phyloP scores from a whole-genome alignment of 2,113 vertebrate genomes.

The Progne subis region DNA sequence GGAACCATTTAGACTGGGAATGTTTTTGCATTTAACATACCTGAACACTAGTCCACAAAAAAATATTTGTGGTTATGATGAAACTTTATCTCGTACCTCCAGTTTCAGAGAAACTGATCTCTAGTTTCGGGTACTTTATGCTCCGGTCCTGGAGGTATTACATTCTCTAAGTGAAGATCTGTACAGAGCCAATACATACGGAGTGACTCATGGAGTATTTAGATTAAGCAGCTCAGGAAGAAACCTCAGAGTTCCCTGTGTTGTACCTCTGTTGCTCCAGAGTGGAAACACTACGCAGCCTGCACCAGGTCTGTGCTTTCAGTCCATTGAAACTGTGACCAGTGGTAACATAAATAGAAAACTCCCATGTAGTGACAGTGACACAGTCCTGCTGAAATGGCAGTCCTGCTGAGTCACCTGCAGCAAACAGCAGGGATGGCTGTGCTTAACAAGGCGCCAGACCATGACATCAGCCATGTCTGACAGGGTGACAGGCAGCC shows the following conservation, averaged over 20 bases:
- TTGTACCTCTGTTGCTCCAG: neutral
- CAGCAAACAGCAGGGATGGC: neutral
- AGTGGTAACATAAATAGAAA: neutral
- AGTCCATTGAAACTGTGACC: neutral
- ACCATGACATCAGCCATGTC: neutral
- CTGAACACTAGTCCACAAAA: neutral
- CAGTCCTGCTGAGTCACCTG: neutral
- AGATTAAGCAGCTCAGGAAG: neutral
- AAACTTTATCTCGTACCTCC: neutral
- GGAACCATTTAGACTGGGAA: neutral
- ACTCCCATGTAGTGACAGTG: neutral
- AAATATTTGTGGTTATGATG: neutral
- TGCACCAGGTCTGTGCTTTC: neutral
- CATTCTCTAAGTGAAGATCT: neutral
- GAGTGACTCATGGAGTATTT: neutral
- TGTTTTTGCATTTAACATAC: neutral
- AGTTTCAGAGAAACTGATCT: neutral
- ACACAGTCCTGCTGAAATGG: neutral
- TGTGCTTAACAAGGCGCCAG: neutral
- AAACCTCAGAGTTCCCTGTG: neutral
- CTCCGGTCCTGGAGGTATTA: neutral
- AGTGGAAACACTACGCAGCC: neutral
- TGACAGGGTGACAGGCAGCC: neutral
- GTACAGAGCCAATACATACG: neutral
- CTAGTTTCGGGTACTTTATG: neutral